A percentile compares a stretch with the other conserved stretches of the same genome.
phyloP scores from a whole-genome alignment of 2,113 vertebrate genomes.

The Eptesicus fuscus region DNA sequence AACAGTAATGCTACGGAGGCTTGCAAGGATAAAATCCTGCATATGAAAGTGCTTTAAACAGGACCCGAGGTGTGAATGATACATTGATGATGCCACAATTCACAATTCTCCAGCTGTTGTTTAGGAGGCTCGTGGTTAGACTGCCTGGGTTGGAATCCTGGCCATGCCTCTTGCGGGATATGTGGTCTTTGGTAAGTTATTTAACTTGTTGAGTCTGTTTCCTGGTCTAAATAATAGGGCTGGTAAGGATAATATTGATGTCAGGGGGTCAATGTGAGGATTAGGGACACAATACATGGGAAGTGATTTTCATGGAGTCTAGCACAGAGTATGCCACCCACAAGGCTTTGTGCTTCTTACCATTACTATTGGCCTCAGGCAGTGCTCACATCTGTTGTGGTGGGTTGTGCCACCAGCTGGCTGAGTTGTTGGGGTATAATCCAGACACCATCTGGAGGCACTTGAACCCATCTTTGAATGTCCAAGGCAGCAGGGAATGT shows the following conservation, averaged over 20 bases:
- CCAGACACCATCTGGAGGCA: neutral
- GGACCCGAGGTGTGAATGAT: neutral
- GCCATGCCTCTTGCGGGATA: neutral
- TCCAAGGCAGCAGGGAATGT: neutral
- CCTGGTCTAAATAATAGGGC: neutral
- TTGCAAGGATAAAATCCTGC: neutral
- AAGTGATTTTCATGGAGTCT: neutral
- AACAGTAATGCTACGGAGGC: neutral
- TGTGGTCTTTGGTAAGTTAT: neutral
- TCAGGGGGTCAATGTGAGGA: neutral
- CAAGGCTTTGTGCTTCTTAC: neutral
- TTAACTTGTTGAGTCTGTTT: neutral
- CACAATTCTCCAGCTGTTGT: neutral
- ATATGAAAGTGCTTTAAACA: neutral
- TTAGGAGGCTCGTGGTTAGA: neutral
- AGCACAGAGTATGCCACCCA: rapidly evolving
- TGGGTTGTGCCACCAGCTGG: neutral
- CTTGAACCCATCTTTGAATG: neutral
- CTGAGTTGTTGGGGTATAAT: neutral
- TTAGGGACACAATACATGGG: neutral
- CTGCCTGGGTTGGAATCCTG: neutral
- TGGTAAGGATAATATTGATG: neutral
- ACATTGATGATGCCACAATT: neutral
- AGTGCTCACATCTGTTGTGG: neutral
- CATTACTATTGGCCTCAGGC: neutral